Evolutionary conservation across 2,888 invertebrate genomes (phyloP).

Genomic region (Griposia aprilina): DNA sequence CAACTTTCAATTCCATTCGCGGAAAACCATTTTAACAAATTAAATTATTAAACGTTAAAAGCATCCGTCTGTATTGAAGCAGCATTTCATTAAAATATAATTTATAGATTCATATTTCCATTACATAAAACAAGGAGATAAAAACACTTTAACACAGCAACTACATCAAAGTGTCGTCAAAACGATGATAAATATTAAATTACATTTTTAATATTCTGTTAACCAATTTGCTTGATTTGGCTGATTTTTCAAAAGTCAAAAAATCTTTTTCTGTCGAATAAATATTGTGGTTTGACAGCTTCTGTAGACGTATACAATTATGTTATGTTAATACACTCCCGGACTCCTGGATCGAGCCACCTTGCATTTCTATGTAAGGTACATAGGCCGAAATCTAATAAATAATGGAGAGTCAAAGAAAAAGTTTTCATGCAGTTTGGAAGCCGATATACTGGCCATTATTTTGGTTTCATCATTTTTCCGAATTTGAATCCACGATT

Average conservation of each 20-base stretch:
- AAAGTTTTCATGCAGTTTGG: not conserved
- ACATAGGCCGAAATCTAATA: not conserved
- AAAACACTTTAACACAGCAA: not conserved
- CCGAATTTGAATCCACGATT: not conserved
- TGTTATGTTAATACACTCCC: not conserved
- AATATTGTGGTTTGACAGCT: not conserved
- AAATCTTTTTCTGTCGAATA: not conserved
- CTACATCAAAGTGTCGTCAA: not conserved
- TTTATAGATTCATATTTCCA: not conserved
- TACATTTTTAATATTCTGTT: not conserved
- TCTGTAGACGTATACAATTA: not conserved
- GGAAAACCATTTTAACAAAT: conserved; percentile 7
- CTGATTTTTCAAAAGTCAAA: no score
- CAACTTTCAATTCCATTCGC: not conserved
- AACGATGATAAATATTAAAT: not conserved
- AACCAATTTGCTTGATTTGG: no score
- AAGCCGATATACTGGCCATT: not conserved
- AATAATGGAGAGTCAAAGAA: not conserved
- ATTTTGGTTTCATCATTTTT: not conserved
- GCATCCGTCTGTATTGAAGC: not conserved
- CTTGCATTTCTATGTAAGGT: not conserved
- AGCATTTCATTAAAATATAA: conserved; percentile 2
- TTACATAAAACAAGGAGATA: not conserved
- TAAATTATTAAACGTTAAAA: conserved; percentile 5
- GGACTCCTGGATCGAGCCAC: not conserved